A percentile compares a stretch with the other conserved stretches of the same genome.
phyloP scores from a whole-genome alignment of 1,140 invertebrate species.

The Lepidotrigona ventralis region DNA sequence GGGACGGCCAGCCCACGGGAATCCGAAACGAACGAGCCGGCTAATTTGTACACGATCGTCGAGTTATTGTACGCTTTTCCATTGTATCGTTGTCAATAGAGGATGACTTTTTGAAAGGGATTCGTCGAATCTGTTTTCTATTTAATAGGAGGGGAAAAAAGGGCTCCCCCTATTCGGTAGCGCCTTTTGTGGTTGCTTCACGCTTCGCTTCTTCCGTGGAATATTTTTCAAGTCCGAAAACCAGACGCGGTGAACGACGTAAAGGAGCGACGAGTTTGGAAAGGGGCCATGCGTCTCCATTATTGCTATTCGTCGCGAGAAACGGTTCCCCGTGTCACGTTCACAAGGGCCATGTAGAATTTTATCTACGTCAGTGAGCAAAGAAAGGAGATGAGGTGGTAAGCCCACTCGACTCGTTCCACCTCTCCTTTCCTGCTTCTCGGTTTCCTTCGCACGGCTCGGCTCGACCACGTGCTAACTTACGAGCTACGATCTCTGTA shows the following conservation, averaged over 20 bases:
- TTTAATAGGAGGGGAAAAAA: not conserved
- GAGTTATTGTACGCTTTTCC: constrained; percentile 2
- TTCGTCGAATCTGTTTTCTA: not conserved
- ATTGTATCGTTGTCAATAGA: not conserved
- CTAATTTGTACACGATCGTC: constrained; percentile 27
- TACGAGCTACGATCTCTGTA: constrained; percentile 75
- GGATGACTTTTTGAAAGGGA: not conserved
- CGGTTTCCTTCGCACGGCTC: constrained; percentile 70
- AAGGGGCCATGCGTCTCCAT: constrained; percentile 20
- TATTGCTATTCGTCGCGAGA: constrained; percentile 40
- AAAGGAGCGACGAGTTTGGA: not conserved
- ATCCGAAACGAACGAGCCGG: not conserved
- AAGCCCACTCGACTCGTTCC: constrained; percentile 65
- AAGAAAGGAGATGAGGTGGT: constrained; percentile 66
- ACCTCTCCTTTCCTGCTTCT: constrained; percentile 68
- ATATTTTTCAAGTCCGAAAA: not conserved
- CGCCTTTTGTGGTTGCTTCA: constrained; percentile 1
- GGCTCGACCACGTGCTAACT: constrained; percentile 78
- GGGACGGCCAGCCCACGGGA: not conserved
- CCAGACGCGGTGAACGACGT: not conserved
- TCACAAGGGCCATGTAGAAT: constrained; percentile 61
- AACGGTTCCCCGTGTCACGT: constrained; percentile 48
- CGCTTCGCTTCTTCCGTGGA: too few relatives aligned
- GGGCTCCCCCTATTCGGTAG: not conserved
- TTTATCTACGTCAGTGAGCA: constrained; percentile 64